Evolutionary conservation across 2,797 vertebrate species (phyloP).

Genomic region (Clamator glandarius): DNA sequence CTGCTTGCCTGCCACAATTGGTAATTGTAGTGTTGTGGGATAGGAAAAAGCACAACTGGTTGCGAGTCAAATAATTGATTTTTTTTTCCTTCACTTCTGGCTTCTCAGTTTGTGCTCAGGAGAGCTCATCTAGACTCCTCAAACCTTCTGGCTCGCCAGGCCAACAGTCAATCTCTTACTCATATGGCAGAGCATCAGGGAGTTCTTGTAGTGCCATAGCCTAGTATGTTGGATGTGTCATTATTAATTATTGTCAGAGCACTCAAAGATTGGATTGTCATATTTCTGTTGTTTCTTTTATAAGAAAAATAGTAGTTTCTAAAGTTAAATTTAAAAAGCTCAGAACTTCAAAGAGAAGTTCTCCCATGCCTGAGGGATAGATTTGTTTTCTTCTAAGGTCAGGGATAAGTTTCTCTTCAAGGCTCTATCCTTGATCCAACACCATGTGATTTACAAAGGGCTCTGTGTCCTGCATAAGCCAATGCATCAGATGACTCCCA

Average conservation of each 20-base stretch:
- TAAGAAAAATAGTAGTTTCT: not conserved
- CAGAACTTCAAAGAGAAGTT: not conserved
- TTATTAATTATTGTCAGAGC: constrained; percentile 25
- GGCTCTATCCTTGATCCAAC: not conserved
- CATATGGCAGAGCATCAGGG: not conserved
- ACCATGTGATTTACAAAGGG: not conserved
- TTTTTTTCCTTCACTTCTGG: not conserved
- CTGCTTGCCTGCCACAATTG: not conserved
- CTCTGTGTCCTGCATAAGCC: not conserved
- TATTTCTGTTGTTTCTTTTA: not conserved
- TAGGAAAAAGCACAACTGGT: not conserved
- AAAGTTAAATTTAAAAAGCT: not conserved
- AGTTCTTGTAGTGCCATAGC: not conserved
- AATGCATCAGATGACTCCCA: not conserved
- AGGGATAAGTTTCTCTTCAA: not conserved
- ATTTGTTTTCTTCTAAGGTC: not conserved
- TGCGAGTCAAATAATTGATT: not conserved
- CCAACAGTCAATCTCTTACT: not conserved
- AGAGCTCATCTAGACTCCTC: not conserved
- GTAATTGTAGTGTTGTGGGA: not conserved
- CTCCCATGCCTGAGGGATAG: not conserved
- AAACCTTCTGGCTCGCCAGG: not conserved
- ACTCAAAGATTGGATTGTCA: not conserved
- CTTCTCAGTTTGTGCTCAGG: not conserved
- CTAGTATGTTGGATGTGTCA: not conserved